Percentiles rank a stretch among this genome's conserved stretches.
Conservation (phyloP, 1,140 invertebrate species). For the Matsumurasca onukii region DNA sequence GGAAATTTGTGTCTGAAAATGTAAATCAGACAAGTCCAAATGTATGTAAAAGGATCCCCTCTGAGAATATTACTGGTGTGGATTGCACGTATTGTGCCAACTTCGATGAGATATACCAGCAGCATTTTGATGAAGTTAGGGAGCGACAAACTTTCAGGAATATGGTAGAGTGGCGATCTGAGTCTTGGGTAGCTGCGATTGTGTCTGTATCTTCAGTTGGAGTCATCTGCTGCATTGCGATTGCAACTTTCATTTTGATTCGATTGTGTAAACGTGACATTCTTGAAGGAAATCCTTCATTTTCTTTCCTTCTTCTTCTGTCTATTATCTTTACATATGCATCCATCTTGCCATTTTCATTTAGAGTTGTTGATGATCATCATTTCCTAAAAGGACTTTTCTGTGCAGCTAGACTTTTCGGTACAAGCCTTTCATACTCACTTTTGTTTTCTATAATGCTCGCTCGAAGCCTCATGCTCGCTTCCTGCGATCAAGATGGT, state of each 20-base stretch:
- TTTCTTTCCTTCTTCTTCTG: constrained; percentile 55
- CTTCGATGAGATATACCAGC: constrained; percentile 31
- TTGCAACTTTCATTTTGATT: constrained; percentile 54
- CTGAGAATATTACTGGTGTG: constrained; percentile 23
- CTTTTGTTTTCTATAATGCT: constrained; percentile 58
- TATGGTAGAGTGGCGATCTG: constrained; percentile 44
- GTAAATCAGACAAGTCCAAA: constrained; percentile 22
- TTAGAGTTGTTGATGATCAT: constrained; percentile 32
- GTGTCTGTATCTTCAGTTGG: constrained; percentile 52
- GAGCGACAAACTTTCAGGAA: constrained; percentile 16
- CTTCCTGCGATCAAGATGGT: constrained; percentile 55
- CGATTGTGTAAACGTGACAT: constrained; percentile 53
- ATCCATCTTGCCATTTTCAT: constrained; percentile 53
- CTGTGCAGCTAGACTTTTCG: constrained; percentile 56
- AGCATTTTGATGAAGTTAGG: constrained; percentile 28
- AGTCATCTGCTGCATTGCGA: constrained; percentile 49
- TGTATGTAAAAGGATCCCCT: constrained; percentile 26
- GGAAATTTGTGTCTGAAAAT: constrained; percentile 25
- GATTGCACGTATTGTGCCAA: constrained; percentile 37
- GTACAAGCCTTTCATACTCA: constrained; percentile 54
- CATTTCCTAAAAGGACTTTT: constrained; percentile 27
- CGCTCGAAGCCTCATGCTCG: constrained; percentile 57
- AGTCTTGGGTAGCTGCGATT: constrained; percentile 52
- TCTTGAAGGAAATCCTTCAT: constrained; percentile 55
- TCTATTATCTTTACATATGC: constrained; percentile 53